Evolutionary conservation across 2,113 vertebrate genomes (phyloP), one percentile per base, ranked within the genome.

Genomic region (Albula glossodonta): DNA sequence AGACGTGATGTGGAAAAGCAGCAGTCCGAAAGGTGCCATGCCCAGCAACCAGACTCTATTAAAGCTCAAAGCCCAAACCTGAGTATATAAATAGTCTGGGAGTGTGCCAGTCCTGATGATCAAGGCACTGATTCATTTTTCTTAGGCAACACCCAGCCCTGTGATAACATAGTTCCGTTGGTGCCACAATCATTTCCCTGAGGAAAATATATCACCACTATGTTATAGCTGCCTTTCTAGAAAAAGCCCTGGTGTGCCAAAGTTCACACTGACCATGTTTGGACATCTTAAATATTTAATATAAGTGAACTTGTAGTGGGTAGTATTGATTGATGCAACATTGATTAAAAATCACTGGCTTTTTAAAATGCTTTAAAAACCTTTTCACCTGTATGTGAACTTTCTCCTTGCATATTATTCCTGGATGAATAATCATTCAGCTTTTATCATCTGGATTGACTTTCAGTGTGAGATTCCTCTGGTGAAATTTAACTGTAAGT

Each of bases 71-170:
- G 53, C 53, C 53, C 12, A 74, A 31, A 22, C 0, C n/a, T 31
- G 70, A 11, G 70, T 31, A n/a, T 74, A 74, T 74, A 74, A 74
- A 74, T 74, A 74, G 70, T 8, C 70, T 74, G 70, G 70, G 70
- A 74, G n/a, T 31, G n/a, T 10, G n/a, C n/a, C 70, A 8, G 70
- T n/a, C n/a, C 70, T 74, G 70, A 10, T 31, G 70, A 74, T 74
- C 70, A 74, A 74, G 70, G 70, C 70, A 74, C 25, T 66, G n/a
- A 25, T 74, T 74, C 70, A 74, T 74, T 31, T 74, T 31, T 74
- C 70, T 74, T 1, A 31, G 70, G n/a, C 70, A 31, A 74, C 70
- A 74, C 70, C 70, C 70, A n/a, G n/a, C 1, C 70, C 70, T 2
- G 70, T 2, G 70, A 74, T 74, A 74, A 31, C 70, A 31, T 3